A percentile compares a stretch with the other conserved stretches of the same genome.
Conservation (phyloP, 2,797 vertebrate genomes). For the Pseudomugil gertrudae region DNA sequence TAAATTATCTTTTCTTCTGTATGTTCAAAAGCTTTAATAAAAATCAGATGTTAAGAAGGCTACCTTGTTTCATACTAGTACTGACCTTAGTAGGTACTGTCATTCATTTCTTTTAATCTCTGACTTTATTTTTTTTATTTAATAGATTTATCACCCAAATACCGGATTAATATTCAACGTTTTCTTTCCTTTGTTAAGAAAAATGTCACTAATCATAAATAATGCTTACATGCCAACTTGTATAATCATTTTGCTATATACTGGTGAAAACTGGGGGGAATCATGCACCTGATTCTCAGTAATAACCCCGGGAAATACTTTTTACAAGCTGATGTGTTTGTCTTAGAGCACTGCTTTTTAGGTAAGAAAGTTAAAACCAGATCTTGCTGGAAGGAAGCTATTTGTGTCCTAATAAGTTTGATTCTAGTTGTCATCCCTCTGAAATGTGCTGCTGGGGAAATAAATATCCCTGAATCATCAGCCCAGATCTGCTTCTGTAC, state of each 20-base stretch:
- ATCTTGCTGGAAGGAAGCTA: slow-evolving; percentile 26
- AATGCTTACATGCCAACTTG: not conserved
- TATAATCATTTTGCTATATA: not conserved
- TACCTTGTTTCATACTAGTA: no score
- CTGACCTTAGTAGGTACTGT: not conserved
- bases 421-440: slow-evolving; percentile 38
- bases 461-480: slow-evolving; percentile 31
- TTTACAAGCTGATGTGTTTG: slow-evolving; percentile 18
- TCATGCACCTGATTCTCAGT: not conserved
- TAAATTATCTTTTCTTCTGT: not conserved
- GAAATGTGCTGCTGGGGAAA: slow-evolving; percentile 18
- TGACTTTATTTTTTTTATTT: not conserved
- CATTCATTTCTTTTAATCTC: not conserved
- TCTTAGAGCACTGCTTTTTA: slow-evolving; percentile 26
- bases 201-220: not conserved
- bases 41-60: not conserved
- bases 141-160: not conserved
- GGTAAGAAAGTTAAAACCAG: slow-evolving; percentile 28
- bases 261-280: not conserved
- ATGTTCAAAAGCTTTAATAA: not conserved
- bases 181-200: not conserved
- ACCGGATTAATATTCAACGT: not conserved
- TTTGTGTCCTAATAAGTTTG: slow-evolving; percentile 46
- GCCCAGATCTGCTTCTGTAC: slow-evolving; percentile 24
- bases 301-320: not conserved